Percentiles rank a stretch among this genome's conserved stretches.
Evolutionary conservation across 1,140 invertebrate genomes (phyloP).

Genomic region (Penaeus japonicus): DNA sequence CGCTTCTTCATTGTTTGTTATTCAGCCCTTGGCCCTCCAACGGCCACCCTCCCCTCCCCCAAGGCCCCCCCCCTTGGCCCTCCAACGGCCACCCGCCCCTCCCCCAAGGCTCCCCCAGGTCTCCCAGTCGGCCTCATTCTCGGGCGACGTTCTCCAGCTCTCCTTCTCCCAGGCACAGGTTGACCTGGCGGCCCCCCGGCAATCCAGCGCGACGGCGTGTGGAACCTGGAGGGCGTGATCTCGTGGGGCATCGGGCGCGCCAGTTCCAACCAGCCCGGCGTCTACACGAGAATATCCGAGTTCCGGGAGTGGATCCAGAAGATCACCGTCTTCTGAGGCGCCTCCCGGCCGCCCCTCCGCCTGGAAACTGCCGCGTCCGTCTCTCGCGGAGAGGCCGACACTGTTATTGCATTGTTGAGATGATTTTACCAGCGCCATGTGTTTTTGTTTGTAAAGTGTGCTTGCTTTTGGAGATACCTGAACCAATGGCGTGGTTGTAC

Average conservation of each 20-base stretch:
- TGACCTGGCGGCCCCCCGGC: constrained; percentile 70
- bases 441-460: background rate
- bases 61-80: too few species aligned
- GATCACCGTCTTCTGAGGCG: constrained; percentile 82
- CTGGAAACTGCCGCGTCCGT: too few species aligned
- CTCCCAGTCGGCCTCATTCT: too few species aligned
- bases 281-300: constrained; percentile 92
- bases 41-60: too few species aligned
- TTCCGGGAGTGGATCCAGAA: constrained; percentile 93
- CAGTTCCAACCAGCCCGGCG: constrained; percentile 85
- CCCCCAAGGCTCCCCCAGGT: too few species aligned
- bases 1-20: background rate
- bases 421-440: too few species aligned
- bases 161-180: constrained; percentile 66
- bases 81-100: background rate
- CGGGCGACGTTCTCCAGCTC: constrained; percentile 88
- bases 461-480: too few species aligned
- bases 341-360: background rate
- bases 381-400: background rate
- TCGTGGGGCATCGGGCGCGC: constrained; percentile 44
- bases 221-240: constrained; percentile 85
- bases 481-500: too few species aligned
- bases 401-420: too few species aligned
- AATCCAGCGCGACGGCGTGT: constrained; percentile 77
- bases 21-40: too few species aligned